phyloP scores from a whole-genome alignment of 2,797 vertebrate genomes.

The Miichthys miiuy region DNA sequence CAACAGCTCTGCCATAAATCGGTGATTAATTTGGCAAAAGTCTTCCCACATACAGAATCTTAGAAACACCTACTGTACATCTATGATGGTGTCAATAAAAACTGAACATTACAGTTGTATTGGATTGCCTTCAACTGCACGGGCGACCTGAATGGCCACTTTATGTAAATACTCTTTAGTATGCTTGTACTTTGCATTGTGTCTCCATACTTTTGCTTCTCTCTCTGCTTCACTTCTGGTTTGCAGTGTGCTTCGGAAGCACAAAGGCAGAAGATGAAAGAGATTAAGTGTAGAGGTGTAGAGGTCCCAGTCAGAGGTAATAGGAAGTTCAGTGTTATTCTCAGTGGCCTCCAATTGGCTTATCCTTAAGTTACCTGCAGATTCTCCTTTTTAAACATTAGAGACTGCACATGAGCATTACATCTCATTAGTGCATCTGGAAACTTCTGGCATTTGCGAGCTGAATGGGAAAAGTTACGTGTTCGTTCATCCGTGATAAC shows the following conservation, averaged over 20 bases:
- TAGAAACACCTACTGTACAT: neutral
- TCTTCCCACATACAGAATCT: too few relatives aligned
- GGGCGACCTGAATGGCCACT: neutral
- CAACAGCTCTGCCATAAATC: too few relatives aligned
- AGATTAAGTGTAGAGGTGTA: conserved; percentile 67
- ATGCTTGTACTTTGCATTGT: neutral
- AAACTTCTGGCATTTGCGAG: neutral
- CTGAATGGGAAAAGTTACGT: neutral
- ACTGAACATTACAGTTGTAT: neutral
- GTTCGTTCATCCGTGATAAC: conserved; percentile 22
- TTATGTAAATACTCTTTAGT: neutral
- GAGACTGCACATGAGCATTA: neutral
- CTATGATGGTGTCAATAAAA: neutral
- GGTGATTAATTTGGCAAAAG: too few relatives aligned
- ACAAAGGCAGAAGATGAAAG: conserved; percentile 71
- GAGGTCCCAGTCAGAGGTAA: conserved; percentile 73
- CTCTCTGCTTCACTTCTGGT: conserved; percentile 8
- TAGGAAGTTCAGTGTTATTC: conserved; percentile 70
- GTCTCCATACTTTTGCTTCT: neutral
- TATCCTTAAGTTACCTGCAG: conserved; percentile 48
- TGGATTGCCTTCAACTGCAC: neutral
- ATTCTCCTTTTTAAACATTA: conserved; percentile 55
- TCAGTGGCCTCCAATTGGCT: conserved; percentile 49
- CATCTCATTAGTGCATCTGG: conserved; percentile 13
- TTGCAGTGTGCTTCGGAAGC: conserved; percentile 43